Evolutionary conservation across 2,113 vertebrate species (phyloP).

Genomic region (Dasypus novemcinctus): DNA sequence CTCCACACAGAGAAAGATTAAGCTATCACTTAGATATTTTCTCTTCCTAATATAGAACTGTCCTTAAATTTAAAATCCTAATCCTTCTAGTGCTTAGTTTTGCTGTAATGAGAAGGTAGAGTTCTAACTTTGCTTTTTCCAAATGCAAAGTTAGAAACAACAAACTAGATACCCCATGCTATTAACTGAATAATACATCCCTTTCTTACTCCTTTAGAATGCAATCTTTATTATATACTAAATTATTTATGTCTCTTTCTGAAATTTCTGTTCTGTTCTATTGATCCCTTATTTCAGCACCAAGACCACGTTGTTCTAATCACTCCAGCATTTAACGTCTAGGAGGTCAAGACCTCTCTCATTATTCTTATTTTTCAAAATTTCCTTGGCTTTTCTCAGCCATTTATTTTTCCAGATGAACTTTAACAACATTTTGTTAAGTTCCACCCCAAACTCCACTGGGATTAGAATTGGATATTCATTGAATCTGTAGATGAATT

Average conservation of each 20-base stretch:
- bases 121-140: background rate
- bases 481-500: slow-evolving; percentile 76
- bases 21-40: background rate
- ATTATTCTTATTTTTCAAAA: slow-evolving; percentile 78
- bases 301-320: slow-evolving; percentile 66
- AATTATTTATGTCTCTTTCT: slow-evolving; percentile 51
- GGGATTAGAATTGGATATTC: slow-evolving; percentile 73
- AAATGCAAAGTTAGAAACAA: background rate
- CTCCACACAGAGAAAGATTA: background rate
- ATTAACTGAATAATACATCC: background rate
- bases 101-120: background rate
- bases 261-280: slow-evolving; percentile 46
- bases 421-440: slow-evolving; percentile 75
- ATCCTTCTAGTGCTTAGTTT: background rate
- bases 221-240: slow-evolving; percentile 7
- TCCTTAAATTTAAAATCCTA: background rate
- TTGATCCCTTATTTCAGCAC: slow-evolving; percentile 33
- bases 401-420: slow-evolving; percentile 79
- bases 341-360: slow-evolving; percentile 69
- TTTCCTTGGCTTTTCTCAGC: slow-evolving; percentile 72
- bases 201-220: slow-evolving; percentile 3
- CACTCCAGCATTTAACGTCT: slow-evolving; percentile 72
- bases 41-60: background rate
- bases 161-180: slow-evolving; percentile 28
- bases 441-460: slow-evolving; percentile 51